A percentile compares a stretch with the other conserved stretches of the same genome.
phyloP scores from a whole-genome alignment of 2,797 vertebrate species.

The Cephalopachus bancanus region DNA sequence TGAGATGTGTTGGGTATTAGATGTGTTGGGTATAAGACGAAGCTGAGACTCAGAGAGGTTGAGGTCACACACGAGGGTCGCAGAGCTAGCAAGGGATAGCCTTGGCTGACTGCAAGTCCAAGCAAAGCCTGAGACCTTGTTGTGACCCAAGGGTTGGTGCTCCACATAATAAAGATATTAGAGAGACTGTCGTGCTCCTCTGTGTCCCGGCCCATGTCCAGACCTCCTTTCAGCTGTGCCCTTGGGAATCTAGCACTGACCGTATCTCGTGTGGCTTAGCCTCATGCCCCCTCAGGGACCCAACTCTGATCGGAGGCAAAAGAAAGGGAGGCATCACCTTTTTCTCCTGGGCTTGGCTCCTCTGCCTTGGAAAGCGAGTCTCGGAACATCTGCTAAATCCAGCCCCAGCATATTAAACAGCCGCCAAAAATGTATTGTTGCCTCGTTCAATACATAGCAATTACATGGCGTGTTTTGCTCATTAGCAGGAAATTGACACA shows the following conservation, averaged over 20 bases:
- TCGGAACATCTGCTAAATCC: conserved; percentile 61
- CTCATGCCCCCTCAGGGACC: background rate
- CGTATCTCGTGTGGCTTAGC: background rate
- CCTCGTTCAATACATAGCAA: conserved; percentile 63
- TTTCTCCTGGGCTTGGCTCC: background rate
- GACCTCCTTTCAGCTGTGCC: background rate
- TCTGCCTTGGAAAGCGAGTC: background rate
- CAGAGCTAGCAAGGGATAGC: background rate
- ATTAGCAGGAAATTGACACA: conserved; percentile 77
- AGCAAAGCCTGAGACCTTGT: background rate
- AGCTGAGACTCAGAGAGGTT: background rate
- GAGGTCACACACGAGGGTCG: background rate
- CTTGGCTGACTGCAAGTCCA: background rate
- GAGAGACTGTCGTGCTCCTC: too few relatives aligned
- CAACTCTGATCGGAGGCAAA: fast-evolving
- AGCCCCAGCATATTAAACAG: conserved; percentile 50
- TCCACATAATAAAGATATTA: fast-evolving
- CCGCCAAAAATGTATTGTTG: conserved; percentile 38
- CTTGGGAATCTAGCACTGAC: fast-evolving
- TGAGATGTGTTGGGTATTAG: fast-evolving
- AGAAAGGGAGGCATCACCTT: fast-evolving
- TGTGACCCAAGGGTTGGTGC: background rate
- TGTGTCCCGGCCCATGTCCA: background rate
- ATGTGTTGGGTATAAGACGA: fast-evolving
- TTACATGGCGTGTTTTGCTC: conserved; percentile 77